These are phyloP conservation scores for Phengaris alcon DNA, from an alignment of 2,888 invertebrate genomes.

Conservation along the genomic window DNA sequence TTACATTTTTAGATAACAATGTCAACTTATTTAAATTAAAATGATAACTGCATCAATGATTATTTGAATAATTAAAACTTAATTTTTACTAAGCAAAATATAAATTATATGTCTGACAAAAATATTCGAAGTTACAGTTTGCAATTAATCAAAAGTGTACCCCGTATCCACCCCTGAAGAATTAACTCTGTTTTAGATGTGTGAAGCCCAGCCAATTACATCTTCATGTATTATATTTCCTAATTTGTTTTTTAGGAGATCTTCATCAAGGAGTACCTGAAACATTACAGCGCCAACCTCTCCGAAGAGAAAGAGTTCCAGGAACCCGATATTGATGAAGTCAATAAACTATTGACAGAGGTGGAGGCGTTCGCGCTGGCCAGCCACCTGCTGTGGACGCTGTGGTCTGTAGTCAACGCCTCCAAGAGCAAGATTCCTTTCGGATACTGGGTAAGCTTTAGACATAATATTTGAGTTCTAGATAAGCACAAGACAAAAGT, in stretches of 20 bases:
- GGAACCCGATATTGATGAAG: constrained; percentile 70
- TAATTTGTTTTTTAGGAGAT: constrained; percentile 68
- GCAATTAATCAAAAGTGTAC: neutral
- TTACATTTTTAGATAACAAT: neutral
- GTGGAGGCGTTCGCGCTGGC: constrained; percentile 90
- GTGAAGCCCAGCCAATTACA: no score
- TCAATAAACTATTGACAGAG: constrained; percentile 84
- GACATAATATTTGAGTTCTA: no score
- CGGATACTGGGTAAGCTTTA: constrained; percentile 91
- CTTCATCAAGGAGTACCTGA: constrained; percentile 74
- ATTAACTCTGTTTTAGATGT: neutral
- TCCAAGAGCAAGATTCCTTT: constrained; percentile 93
- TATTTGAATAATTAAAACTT: neutral
- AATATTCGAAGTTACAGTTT: neutral
- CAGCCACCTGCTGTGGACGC: constrained; percentile 95
- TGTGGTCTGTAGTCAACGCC: constrained; percentile 95
- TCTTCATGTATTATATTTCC: neutral
- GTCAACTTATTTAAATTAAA: neutral
- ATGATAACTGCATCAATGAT: neutral
- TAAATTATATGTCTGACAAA: neutral
- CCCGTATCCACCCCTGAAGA: no score
- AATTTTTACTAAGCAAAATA: no score
- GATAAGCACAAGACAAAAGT: no score
- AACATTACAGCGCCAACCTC: constrained; percentile 51
- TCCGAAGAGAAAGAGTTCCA: constrained; percentile 47